Evolutionary conservation across 1,140 invertebrate species (phyloP).

Genomic region (Zaprionus capensis): DNA sequence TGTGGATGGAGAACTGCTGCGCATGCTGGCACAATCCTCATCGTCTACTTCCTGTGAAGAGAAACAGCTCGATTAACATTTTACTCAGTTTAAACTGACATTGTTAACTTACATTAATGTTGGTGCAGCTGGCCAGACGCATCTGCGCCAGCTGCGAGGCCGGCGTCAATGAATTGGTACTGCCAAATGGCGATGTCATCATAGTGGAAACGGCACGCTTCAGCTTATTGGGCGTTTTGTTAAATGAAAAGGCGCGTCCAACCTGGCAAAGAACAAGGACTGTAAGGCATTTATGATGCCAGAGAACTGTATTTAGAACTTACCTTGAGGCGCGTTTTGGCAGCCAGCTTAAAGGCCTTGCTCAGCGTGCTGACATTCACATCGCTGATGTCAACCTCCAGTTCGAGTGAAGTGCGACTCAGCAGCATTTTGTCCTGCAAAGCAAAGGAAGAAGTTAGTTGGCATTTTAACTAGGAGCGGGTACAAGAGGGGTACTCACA

Average conservation of each 20-base stretch:
- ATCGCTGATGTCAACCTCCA: conserved; percentile 94
- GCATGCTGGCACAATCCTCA: conserved; percentile 85
- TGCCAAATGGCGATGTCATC: conserved; percentile 94
- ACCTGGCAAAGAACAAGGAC: conserved; percentile 84
- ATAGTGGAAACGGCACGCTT: conserved; percentile 97
- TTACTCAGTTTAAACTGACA: background rate
- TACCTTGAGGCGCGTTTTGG: conserved; percentile 92
- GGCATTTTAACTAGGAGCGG: background rate
- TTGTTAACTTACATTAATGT: conserved; percentile 90
- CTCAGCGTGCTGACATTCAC: conserved; percentile 92
- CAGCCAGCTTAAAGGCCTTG: conserved; percentile 94
- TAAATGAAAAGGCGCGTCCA: conserved; percentile 96
- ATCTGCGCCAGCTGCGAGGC: conserved; percentile 91
- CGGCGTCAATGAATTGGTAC: conserved; percentile 90
- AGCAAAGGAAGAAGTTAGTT: conserved; percentile 3
- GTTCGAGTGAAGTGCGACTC: conserved; percentile 89
- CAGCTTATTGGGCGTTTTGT: conserved; percentile 96
- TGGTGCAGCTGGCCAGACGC: conserved; percentile 92
- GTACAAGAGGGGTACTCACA: conserved; percentile 85
- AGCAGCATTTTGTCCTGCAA: conserved; percentile 84
- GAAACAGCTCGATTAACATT: conserved; percentile 1
- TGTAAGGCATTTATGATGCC: background rate
- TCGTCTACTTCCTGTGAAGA: conserved; percentile 87
- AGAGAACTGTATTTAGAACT: background rate
- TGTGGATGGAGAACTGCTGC: conserved; percentile 86